These are phyloP conservation scores for Collichthys lucidus DNA, from an alignment of 2,113 vertebrate genomes.

Conservation along the genomic window DNA sequence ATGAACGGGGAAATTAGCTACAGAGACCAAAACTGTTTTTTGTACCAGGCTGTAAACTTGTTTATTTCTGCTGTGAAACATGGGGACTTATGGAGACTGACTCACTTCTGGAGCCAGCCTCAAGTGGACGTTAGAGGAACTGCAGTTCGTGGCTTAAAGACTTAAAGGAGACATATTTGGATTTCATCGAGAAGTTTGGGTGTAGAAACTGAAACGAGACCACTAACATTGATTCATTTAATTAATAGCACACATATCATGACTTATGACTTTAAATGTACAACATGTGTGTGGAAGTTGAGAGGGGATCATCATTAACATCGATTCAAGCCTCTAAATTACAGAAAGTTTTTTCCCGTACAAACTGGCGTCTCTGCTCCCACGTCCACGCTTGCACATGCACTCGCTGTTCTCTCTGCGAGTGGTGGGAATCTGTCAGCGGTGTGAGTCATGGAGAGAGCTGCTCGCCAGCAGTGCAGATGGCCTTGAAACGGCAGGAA, in stretches of 20 bases:
- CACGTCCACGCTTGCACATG: background rate
- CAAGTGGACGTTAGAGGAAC: no score
- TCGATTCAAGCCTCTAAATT: background rate
- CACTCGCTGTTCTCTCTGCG: background rate
- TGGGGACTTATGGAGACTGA: no score
- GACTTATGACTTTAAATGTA: background rate
- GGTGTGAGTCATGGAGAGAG: slow-evolving; percentile 61
- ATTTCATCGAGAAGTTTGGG: no score
- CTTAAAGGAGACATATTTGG: no score
- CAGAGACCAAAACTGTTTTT: no score
- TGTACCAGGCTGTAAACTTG: no score
- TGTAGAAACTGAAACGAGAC: no score
- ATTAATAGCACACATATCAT: background rate
- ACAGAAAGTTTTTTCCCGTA: slow-evolving; percentile 22
- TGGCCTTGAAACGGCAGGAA: slow-evolving; percentile 66
- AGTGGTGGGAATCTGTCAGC: slow-evolving; percentile 69
- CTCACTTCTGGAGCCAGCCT: no score
- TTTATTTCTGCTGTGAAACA: no score
- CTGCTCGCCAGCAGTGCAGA: slow-evolving; percentile 55
- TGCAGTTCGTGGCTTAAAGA: no score
- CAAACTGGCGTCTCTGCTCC: background rate
- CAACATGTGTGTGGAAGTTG: background rate
- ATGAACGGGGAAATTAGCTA: no score
- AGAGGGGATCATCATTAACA: background rate
- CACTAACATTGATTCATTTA: background rate